Evolutionary conservation across 2,113 vertebrate species (phyloP), one percentile per base, ranked within the genome.

Genomic region (Montifringilla adamsi): DNA sequence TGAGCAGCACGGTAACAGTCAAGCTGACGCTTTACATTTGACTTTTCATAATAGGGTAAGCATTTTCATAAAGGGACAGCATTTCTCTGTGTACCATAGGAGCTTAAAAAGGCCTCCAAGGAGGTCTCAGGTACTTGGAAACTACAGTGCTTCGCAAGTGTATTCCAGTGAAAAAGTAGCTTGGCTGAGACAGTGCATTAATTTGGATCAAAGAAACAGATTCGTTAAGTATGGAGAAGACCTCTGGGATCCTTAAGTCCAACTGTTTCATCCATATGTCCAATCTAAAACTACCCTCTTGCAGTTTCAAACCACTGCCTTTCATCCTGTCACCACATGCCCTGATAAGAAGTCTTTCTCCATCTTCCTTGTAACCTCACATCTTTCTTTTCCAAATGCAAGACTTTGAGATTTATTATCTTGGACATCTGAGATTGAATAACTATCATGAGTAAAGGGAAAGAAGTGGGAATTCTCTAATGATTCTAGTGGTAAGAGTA

Each of bases 11-110:
- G 59, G 82, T 56, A 66, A 37, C 70, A 76, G 43, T 62, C 35
- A 6, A 33, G 69, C n/a, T 90, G 79, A 41, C 2, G 3, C 62
- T 73, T 58, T 17, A 7, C 20, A 9, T 22, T 28, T 47, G 78
- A 28, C 28, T 63, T 63, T 35, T 43, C 26, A 2, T 44, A 12
- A 44, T 39, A n/a, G 60, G 19, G 62, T 74, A 5, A 6, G 50
- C 28, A 4, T 60, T 59, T 56, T 59, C 22, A 16, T 35, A 35
- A 13, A 62, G 31, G 26, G 7, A 37, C 7, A 28, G 53, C 1
- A 0, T 53, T 79, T 18, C 47, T 30, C 28, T 7, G 8, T 21
- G 14, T 35, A 3, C 21, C 2, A 0, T 4, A 17, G 41, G 33
- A 50, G 43, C 21, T 75, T 33, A 20, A 27, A 47, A 56, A 64